phyloP scores from a whole-genome alignment of 2,888 invertebrate species.

The Latheticus oryzae region DNA sequence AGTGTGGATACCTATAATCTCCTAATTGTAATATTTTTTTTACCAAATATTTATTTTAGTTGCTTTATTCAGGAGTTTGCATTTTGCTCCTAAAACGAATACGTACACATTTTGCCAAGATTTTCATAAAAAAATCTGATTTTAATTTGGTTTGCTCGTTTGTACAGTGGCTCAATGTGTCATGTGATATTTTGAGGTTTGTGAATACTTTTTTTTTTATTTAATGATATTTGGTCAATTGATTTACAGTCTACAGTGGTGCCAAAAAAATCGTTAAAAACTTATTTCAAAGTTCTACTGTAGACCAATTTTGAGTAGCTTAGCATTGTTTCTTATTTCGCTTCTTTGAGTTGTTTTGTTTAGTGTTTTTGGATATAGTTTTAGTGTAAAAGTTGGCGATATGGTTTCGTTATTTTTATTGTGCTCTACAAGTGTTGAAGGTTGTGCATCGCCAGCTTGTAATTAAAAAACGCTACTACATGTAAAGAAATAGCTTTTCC shows the following conservation, averaged over 20 bases:
- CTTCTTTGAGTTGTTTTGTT: slow-evolving; percentile 53
- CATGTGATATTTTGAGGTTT: slow-evolving; percentile 67
- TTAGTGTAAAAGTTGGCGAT: slow-evolving; percentile 58
- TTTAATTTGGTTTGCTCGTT: slow-evolving; percentile 48
- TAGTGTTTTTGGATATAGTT: slow-evolving; percentile 33
- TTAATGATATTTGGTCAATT: slow-evolving; percentile 43
- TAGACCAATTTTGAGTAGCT: slow-evolving; percentile 53
- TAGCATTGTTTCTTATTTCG: slow-evolving; percentile 55
- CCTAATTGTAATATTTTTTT: slow-evolving; percentile 42
- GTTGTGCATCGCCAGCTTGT: slow-evolving; percentile 61
- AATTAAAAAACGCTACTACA: slow-evolving; percentile 29
- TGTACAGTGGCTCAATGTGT: slow-evolving; percentile 66
- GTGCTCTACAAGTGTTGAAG: slow-evolving; percentile 59
- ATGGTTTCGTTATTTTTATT: slow-evolving; percentile 54
- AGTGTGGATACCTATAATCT: slow-evolving; percentile 46
- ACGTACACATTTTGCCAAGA: slow-evolving; percentile 62
- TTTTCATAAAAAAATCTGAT: slow-evolving; percentile 34
- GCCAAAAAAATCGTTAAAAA: slow-evolving; percentile 54
- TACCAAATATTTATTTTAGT: slow-evolving; percentile 57
- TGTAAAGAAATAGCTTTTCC: slow-evolving; percentile 33
- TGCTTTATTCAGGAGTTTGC: slow-evolving; percentile 50
- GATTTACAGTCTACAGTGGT: slow-evolving; percentile 56
- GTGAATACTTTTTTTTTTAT: slow-evolving; percentile 59
- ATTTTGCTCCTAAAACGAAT: slow-evolving; percentile 56
- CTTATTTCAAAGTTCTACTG: slow-evolving; percentile 51